Percentiles rank a stretch among this genome's conserved stretches.
phyloP scores from a whole-genome alignment of 2,113 vertebrate species.

The Odontesthes bonariensis region DNA sequence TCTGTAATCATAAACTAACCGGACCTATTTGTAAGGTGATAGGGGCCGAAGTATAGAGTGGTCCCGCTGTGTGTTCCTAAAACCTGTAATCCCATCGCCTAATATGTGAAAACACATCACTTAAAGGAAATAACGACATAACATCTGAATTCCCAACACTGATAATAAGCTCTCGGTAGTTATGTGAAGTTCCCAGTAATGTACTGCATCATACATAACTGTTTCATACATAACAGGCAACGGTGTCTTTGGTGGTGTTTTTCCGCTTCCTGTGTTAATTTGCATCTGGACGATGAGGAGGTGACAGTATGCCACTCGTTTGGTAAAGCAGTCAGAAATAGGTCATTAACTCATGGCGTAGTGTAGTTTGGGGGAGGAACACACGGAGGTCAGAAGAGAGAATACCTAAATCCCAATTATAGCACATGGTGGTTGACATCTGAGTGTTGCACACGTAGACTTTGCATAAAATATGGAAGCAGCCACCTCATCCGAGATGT shows the following conservation, averaged over 20 bases:
- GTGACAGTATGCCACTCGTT: slow-evolving; percentile 61
- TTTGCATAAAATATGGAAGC: neutral
- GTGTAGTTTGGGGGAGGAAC: slow-evolving; percentile 41
- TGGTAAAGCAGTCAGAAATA: slow-evolving; percentile 57
- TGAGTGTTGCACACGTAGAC: slow-evolving; percentile 23
- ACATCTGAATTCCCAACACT: slow-evolving; percentile 52
- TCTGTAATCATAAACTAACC: slow-evolving; percentile 72
- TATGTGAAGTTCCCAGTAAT: slow-evolving; percentile 47
- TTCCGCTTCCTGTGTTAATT: slow-evolving; percentile 62
- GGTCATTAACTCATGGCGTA: slow-evolving; percentile 43
- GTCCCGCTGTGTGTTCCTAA: slow-evolving; percentile 42
- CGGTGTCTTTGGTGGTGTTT: slow-evolving; percentile 42
- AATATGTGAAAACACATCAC: slow-evolving; percentile 72
- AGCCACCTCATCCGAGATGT: neutral
- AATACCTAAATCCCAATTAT: slow-evolving; percentile 58
- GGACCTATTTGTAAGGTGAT: slow-evolving; percentile 38
- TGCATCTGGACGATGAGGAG: slow-evolving; percentile 55
- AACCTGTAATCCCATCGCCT: slow-evolving; percentile 61
- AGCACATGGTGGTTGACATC: slow-evolving; percentile 42
- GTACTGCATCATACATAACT: slow-evolving; percentile 62
- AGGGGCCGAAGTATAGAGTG: slow-evolving; percentile 13
- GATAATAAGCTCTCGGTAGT: slow-evolving; percentile 69
- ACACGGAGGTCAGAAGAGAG: slow-evolving; percentile 56
- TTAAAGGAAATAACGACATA: slow-evolving; percentile 60
- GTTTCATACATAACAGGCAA: slow-evolving; percentile 49